phyloP scores from a whole-genome alignment of 2,888 invertebrate species.

The Thysanoteuthis rhombus region DNA sequence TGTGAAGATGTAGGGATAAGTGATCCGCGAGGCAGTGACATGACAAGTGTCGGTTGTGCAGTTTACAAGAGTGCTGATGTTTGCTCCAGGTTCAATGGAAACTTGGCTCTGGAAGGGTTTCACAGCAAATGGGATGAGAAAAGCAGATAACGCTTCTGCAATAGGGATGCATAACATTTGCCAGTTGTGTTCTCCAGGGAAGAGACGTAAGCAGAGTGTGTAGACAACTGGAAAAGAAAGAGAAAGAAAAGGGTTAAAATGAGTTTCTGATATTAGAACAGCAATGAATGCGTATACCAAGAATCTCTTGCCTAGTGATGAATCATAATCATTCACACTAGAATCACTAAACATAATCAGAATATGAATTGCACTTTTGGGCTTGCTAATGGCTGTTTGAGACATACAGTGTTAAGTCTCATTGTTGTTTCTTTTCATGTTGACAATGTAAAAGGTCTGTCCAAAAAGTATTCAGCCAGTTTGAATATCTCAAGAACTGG shows the following conservation, averaged over 20 bases:
- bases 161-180: constrained; percentile 37
- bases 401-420: too few species aligned
- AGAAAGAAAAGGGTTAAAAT: background rate
- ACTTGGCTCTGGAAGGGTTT: constrained; percentile 36
- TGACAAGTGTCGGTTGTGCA: background rate
- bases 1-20: background rate
- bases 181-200: constrained; percentile 14
- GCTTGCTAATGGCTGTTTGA: too few species aligned
- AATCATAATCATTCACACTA: too few species aligned
- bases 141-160: constrained; percentile 35
- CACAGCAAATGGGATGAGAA: constrained; percentile 37
- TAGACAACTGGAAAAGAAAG: constrained; percentile 12
- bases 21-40: background rate
- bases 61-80: background rate
- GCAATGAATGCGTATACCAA: too few species aligned
- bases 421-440: too few species aligned
- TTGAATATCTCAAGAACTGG: too few species aligned
- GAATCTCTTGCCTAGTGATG: too few species aligned
- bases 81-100: background rate
- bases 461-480: too few species aligned
- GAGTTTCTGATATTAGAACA: background rate
- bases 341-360: too few species aligned
- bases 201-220: constrained; percentile 14
- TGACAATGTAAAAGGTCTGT: too few species aligned
- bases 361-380: too few species aligned